These are phyloP conservation scores for Eristalis intricaria DNA, from an alignment of 2,888 invertebrate genomes.

Conservation along the genomic window DNA sequence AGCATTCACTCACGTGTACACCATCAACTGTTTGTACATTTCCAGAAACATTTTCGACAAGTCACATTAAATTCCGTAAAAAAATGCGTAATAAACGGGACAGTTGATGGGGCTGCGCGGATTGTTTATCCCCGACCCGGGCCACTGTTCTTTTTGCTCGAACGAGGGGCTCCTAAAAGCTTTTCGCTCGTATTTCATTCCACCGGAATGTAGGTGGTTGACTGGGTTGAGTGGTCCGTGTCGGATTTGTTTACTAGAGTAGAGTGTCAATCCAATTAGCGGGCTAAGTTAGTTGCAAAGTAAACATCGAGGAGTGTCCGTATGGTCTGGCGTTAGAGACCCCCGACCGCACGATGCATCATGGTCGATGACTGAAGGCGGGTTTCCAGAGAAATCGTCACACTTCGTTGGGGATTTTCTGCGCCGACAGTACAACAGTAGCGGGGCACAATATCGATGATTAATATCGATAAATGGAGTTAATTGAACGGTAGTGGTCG, in stretches of 20 bases:
- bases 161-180: slow-evolving; percentile 30
- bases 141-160: slow-evolving; percentile 52
- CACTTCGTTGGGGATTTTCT: slow-evolving; percentile 11
- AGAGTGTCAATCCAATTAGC: slow-evolving; percentile 22
- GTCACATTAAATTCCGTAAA: slow-evolving; percentile 20
- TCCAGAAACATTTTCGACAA: slow-evolving; percentile 37
- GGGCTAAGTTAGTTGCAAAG: slow-evolving; percentile 11
- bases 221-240: slow-evolving; percentile 24
- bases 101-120: not conserved
- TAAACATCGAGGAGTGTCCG: not conserved
- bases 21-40: slow-evolving; percentile 24
- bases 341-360: not conserved
- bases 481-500: slow-evolving; percentile 7
- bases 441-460: slow-evolving; percentile 44
- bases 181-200: slow-evolving; percentile 50
- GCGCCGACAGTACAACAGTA: slow-evolving; percentile 41
- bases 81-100: slow-evolving; percentile 37
- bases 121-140: slow-evolving; percentile 28
- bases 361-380: slow-evolving; percentile 1
- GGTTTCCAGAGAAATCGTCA: not conserved
- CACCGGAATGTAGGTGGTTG: not conserved
- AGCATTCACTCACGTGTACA: slow-evolving; percentile 50
- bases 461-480: slow-evolving; percentile 49
- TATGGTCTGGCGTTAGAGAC: not conserved
- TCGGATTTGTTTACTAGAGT: slow-evolving; percentile 38